Evolutionary conservation across 2,113 vertebrate species (phyloP).

Genomic region (Nothobranchius kuhntae): DNA sequence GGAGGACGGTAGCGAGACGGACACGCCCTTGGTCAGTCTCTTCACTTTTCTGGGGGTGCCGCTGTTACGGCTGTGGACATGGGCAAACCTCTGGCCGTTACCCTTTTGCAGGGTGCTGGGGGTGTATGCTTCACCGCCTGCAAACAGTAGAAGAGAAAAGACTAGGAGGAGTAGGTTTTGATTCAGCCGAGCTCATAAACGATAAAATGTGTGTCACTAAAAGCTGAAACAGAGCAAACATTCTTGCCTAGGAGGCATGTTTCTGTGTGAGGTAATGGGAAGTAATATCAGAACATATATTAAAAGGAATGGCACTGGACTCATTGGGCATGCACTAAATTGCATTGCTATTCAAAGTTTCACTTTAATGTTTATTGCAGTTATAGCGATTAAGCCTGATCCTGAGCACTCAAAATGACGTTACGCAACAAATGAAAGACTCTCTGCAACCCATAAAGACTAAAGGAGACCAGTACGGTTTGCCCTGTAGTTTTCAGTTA

Average conservation of each 20-base stretch:
- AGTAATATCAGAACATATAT: constrained; percentile 47
- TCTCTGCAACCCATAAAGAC: background rate
- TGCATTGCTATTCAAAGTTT: constrained; percentile 32
- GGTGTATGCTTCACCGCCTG: constrained; percentile 76
- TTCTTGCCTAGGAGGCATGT: constrained; percentile 41
- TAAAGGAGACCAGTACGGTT: constrained; percentile 1
- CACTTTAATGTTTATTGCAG: constrained; percentile 11
- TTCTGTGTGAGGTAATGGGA: constrained; percentile 55
- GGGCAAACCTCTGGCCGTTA: constrained; percentile 50
- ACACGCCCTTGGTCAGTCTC: constrained; percentile 87
- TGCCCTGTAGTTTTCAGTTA: constrained; percentile 5
- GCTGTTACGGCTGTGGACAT: constrained; percentile 57
- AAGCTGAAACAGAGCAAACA: constrained; percentile 24
- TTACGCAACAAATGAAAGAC: background rate
- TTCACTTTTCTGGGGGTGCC: constrained; percentile 65
- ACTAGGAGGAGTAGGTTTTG: background rate
- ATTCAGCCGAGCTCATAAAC: constrained; percentile 26
- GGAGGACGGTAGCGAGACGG: constrained; percentile 93
- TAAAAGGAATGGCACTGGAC: constrained; percentile 51
- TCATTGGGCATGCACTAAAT: constrained; percentile 33
- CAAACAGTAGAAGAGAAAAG: no score
- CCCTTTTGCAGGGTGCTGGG: constrained; percentile 72
- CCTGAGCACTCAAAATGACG: constrained; percentile 6
- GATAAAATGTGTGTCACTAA: constrained; percentile 16
- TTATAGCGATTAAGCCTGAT: background rate